These are phyloP conservation scores for Girardia tigrina DNA, from an alignment of 2,888 invertebrate species.

Conservation along the genomic window DNA sequence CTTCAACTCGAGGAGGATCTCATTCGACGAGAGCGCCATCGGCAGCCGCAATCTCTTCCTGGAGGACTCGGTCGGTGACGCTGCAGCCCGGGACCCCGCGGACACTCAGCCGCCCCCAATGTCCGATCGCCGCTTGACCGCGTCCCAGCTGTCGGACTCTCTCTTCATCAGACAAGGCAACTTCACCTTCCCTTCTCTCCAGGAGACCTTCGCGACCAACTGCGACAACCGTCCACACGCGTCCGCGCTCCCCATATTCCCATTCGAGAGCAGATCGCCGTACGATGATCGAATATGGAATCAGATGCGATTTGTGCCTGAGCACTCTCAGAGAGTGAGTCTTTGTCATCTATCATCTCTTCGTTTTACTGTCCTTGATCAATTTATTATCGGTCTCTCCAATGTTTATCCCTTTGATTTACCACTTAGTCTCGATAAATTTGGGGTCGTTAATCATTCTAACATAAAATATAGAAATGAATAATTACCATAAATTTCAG, in stretches of 20 bases:
- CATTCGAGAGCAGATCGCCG: neutral
- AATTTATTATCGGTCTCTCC: no score
- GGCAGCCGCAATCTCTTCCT: no score
- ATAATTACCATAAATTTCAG: no score
- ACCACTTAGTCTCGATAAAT: no score
- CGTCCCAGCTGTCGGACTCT: neutral
- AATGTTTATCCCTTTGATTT: no score
- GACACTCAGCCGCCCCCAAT: neutral
- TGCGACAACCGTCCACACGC: neutral
- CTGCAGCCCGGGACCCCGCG: neutral
- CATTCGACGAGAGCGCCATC: no score
- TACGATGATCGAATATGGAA: slow-evolving; percentile 43
- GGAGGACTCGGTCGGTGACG: neutral
- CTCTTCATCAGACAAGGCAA: neutral
- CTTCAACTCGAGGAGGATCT: neutral
- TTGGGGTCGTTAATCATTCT: no score
- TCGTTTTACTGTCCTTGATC: no score
- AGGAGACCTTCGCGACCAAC: neutral
- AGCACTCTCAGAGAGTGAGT: neutral
- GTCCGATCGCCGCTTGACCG: neutral
- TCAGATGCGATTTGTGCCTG: slow-evolving; percentile 41
- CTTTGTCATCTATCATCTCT: no score
- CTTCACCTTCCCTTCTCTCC: neutral
- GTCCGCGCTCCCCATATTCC: neutral
- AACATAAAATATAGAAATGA: no score